phyloP scores from a whole-genome alignment of 1,140 invertebrate species.

The Metaphire vulgaris region DNA sequence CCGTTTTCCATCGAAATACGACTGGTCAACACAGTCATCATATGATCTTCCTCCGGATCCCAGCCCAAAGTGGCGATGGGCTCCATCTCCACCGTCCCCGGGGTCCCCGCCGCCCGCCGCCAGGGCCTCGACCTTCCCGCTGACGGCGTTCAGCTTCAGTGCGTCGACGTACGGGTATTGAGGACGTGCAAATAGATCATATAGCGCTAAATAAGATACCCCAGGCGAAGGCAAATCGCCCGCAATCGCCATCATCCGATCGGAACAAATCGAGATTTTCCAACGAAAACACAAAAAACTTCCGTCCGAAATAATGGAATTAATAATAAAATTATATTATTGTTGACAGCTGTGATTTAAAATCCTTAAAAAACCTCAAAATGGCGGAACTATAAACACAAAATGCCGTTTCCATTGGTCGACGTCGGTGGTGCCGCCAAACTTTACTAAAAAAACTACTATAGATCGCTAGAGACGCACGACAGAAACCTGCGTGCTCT shows the following conservation, averaged over 20 bases:
- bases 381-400: not conserved
- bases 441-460: no score
- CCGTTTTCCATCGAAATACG: not conserved
- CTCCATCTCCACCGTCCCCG: not conserved
- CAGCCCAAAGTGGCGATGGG: not conserved
- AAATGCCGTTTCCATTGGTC: not conserved
- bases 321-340: no score
- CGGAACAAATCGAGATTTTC: not conserved
- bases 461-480: no score
- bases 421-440: no score
- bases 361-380: not conserved
- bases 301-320: no score
- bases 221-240: not conserved
- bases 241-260: not conserved
- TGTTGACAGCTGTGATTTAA: no score
- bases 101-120: no score
- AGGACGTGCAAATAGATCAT: not conserved
- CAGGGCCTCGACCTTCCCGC: no score
- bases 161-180: not conserved
- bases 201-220: not conserved
- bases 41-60: not conserved
- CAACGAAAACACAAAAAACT: not conserved
- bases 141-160: not conserved
- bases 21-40: not conserved
- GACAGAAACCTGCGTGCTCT: no score